Evolutionary conservation across 2,888 invertebrate species (phyloP), one percentile per base, ranked within the genome.

Genomic region (Carpatolechia fugitivella): DNA sequence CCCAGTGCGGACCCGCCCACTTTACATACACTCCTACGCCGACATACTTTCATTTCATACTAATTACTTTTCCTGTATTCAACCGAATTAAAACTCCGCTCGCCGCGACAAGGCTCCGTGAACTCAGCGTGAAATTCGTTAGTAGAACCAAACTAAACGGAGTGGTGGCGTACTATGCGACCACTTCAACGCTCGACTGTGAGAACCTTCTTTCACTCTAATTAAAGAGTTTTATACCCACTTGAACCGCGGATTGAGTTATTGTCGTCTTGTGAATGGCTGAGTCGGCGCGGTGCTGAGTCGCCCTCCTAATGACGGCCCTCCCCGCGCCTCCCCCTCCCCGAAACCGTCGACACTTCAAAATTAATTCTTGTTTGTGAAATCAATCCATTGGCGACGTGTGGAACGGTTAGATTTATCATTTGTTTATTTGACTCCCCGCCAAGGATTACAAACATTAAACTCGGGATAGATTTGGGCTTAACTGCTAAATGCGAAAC

Each of bases 281-380:
- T 44, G 44, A 44, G 44, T 29, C 29, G 44, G 13, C 44, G 29
- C 44, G 49, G 6, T 49, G 49, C 49, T 41, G 49, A 35, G 49
- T 29, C 44, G 44, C 29, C 44, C 38, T 13, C 5, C 38, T 14
- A 7, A 8, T 40, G 41, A 11, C 35, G 40, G 30, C 24, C 31
- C 55, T 1, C 31, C 24, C 35, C 44, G 44, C 29, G 33, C 24
- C 10, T 30, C 29, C 40, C 14, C 20, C 11, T 16, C 48, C 30
- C 35, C n/a, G 16, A 2, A 20, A 16, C 20, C 31, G 50, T 36
- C 46, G 60, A 61, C 62, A 52, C 57, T 56, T 61, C 54, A 50
- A 48, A 62, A 62, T 64, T 62, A 64, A 57, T 59, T 56, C 52
- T 36, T 57, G 60, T 58, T 61, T 57, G 58, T 50, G 29, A 59